phyloP scores from a whole-genome alignment of 1,140 invertebrate genomes.

The Wiebesia pumilae region DNA sequence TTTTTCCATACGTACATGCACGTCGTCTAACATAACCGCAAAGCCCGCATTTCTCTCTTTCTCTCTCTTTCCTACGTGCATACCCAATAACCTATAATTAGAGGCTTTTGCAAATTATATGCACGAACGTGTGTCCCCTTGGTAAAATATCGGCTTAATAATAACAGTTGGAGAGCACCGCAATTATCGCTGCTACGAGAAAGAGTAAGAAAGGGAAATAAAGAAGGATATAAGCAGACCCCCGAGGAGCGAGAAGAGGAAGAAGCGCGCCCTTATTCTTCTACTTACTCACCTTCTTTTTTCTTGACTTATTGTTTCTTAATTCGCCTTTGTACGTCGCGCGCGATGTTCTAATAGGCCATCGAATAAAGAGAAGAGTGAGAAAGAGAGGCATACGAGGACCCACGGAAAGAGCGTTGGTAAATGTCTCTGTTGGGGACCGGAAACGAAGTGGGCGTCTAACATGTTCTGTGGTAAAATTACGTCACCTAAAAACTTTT shows the following conservation, averaged over 20 bases:
- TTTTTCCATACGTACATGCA: conserved; percentile 54
- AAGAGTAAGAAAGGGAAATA: conserved; percentile 18
- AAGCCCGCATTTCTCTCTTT: conserved; percentile 31
- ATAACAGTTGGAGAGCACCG: conserved; percentile 71
- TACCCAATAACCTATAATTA: conserved; percentile 70
- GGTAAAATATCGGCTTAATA: conserved; percentile 73
- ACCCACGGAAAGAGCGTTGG: conserved; percentile 23
- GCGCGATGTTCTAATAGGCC: conserved; percentile 9
- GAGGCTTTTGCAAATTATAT: conserved; percentile 72
- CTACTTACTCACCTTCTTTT: conserved; percentile 21
- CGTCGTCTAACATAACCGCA: not conserved
- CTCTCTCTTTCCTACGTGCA: conserved; percentile 52
- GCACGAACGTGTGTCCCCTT: conserved; percentile 71
- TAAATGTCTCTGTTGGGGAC: conserved; percentile 35
- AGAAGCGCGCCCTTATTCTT: conserved; percentile 53
- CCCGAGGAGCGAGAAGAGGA: conserved; percentile 54
- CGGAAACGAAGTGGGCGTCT: conserved; percentile 64
- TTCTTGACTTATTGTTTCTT: conserved; percentile 46
- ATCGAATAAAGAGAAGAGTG: not conserved
- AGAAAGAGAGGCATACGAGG: not conserved
- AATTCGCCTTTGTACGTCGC: conserved; percentile 46
- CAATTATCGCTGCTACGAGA: conserved; percentile 65
- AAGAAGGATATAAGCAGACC: not conserved
- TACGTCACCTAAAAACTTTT: conserved; percentile 30
- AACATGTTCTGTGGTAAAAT: not conserved